Base-by-base conservation (phyloP, 2,113 vertebrate species). In the Clarias magur region DNA sequence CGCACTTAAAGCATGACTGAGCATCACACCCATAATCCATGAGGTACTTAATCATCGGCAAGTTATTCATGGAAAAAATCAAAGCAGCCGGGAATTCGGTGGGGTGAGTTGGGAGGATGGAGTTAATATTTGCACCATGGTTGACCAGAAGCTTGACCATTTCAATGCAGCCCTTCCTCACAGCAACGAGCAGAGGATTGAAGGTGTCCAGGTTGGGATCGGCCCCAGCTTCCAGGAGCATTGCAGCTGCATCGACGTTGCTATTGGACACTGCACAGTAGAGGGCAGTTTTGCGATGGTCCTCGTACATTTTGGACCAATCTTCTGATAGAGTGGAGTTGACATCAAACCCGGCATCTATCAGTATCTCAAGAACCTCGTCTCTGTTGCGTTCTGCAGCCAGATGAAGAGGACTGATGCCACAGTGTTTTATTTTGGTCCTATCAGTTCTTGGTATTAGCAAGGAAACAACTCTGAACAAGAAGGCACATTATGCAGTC, bases 381-480 rank as follows among this genome's bases (percentile, higher is more conserved):
- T 98, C 95, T 0, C 95, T 93, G 90, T 99, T 97, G 85, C 95
- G 93, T 65, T 99, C 97, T 0, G 97, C 96, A 0, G 98, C 98
- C 27, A 99, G 27, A 85, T 99, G 98, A 62, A 99, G 93, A 2
- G 98, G 98, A 86, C 97, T 99, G 92, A 99, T 96, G 81, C 98
- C 98, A 0, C 96, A 95, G 0, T 95, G 93, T 65, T 95, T 94
- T 89, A 99, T 87, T 1, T 97, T 94, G 10, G 94, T 93, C 85
- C 94, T 95, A 84, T 96, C 97, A 19, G 97, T 99, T 89, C 93
- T 96, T 0, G 95, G 95, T 79, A 98, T 95, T 91, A 99, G 91
- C 96, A 97, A 94, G 91, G 96, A 95, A 34, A 98, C 96, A 30
- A 99, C 96, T 86, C 98, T 99, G 91, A 73, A 2, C 19, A 81